A percentile compares a stretch with the other conserved stretches of the same genome.
Conservation (phyloP, 2,888 invertebrate species). For the Hofmannophila pseudospretella region DNA sequence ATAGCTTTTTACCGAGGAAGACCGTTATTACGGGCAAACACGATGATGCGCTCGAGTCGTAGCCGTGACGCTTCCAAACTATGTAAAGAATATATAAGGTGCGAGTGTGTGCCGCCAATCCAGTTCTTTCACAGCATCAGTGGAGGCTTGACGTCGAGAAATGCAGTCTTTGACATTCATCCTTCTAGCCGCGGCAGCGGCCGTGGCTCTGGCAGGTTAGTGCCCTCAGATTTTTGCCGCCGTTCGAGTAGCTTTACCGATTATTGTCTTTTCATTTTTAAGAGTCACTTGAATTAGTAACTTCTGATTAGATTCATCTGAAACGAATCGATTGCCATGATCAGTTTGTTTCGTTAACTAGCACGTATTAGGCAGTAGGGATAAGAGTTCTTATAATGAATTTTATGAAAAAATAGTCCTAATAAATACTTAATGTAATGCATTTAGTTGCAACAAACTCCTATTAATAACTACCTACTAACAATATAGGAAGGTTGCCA, state of each 20-base stretch:
- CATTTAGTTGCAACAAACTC: too few species aligned
- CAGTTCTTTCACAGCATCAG: slow-evolving; percentile 53
- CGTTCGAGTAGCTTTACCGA: slow-evolving; percentile 24
- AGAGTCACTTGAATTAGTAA: slow-evolving; percentile 23
- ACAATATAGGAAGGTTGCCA: too few species aligned
- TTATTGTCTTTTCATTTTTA: slow-evolving; percentile 33
- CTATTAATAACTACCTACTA: too few species aligned
- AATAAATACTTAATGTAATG: too few species aligned
- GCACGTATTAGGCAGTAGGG: too few species aligned
- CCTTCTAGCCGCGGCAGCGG: slow-evolving; percentile 50
- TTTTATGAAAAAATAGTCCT: too few species aligned
- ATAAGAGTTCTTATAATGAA: too few species aligned
- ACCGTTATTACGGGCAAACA: slow-evolving; percentile 52
- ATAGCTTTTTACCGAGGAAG: slow-evolving; percentile 42
- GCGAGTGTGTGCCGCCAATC: slow-evolving; percentile 36
- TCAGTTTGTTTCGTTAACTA: too few species aligned
- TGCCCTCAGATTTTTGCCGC: slow-evolving; percentile 61
- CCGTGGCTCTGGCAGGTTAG: slow-evolving; percentile 70
- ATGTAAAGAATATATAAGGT: slow-evolving; percentile 50
- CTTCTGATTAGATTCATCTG: slow-evolving; percentile 32
- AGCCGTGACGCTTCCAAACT: slow-evolving; percentile 30
- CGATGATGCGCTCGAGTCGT: slow-evolving; percentile 37
- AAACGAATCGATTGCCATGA: too few species aligned
- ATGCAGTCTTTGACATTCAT: slow-evolving; percentile 56
- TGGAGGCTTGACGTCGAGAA: slow-evolving; percentile 37